These are phyloP conservation scores for Mimas tiliae DNA, from an alignment of 2,888 invertebrate genomes.

Conservation along the genomic window DNA sequence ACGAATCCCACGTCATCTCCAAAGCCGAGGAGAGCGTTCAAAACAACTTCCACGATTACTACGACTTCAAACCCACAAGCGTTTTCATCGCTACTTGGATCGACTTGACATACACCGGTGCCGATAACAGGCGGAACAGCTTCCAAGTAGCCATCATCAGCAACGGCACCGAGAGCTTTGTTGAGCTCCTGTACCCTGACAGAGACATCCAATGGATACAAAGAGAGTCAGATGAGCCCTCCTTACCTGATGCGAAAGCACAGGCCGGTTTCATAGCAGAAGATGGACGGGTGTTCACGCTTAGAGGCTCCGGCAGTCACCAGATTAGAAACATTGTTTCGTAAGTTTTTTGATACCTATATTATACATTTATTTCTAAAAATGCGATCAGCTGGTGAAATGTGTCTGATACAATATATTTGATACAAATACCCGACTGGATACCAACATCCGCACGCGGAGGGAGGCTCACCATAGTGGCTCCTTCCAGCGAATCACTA, in stretches of 20 bases:
- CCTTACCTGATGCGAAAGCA: conserved; percentile 94
- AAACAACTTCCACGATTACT: conserved; percentile 88
- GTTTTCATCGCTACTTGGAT: conserved; percentile 96
- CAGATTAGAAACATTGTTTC: conserved; percentile 91
- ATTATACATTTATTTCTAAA: not conserved
- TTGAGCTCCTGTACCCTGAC: conserved; percentile 94
- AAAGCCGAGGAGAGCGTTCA: conserved; percentile 89
- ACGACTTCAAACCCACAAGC: conserved; percentile 89
- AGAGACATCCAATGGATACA: conserved; percentile 97
- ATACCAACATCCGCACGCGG: too few species aligned
- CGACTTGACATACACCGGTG: conserved; percentile 91
- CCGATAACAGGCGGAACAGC: conserved; percentile 91
- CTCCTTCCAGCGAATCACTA: too few species aligned
- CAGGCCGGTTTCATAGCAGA: conserved; percentile 96
- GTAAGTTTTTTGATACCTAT: conserved; percentile 79
- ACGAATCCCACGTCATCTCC: conserved; percentile 84
- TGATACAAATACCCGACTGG: too few species aligned
- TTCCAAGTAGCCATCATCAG: conserved; percentile 90
- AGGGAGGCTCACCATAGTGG: too few species aligned
- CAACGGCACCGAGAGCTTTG: conserved; percentile 92
- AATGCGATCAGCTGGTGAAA: too few species aligned
- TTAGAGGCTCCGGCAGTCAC: conserved; percentile 96
- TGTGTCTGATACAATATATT: too few species aligned
- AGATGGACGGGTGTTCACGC: conserved; percentile 89
- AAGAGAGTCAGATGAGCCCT: conserved; percentile 90